Conservation (phyloP, 2,888 invertebrate species). For the Terebella lapidaria region DNA sequence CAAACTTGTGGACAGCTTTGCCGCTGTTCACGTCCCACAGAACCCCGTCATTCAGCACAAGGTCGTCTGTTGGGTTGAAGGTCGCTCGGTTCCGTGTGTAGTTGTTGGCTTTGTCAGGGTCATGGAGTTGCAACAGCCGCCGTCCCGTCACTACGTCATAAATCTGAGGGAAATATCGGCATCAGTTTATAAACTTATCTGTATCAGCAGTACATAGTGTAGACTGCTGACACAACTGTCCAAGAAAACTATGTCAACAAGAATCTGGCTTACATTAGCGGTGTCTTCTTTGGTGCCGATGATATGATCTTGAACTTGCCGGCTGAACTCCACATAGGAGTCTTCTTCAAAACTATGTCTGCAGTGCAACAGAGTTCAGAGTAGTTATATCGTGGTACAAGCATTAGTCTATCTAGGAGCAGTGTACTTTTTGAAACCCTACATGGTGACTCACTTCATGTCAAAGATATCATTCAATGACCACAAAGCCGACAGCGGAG, state of each 20-base stretch:
- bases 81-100: conserved; percentile 92
- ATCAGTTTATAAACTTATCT: neutral
- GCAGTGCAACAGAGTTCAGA: conserved; percentile 27
- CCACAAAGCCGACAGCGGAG: conserved; percentile 79
- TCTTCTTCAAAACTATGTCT: conserved; percentile 75
- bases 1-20: conserved; percentile 90
- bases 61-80: conserved; percentile 86
- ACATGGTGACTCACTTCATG: conserved; percentile 64
- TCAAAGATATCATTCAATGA: conserved; percentile 57
- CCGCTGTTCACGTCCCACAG: conserved; percentile 84
- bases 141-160: conserved; percentile 82
- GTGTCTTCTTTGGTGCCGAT: conserved; percentile 82
- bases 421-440: no score
- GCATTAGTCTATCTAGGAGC: no score
- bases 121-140: conserved; percentile 67
- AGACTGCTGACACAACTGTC: neutral
- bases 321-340: conserved; percentile 87
- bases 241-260: neutral
- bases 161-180: conserved; percentile 58
- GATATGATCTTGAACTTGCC: conserved; percentile 73
- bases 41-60: conserved; percentile 92
- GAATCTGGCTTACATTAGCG: conserved; percentile 65
- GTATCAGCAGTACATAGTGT: neutral
- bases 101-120: conserved; percentile 79
- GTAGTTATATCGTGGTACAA: no score